Conservation (phyloP, 2,888 invertebrate species). For the Margaritifera margaritifera region DNA sequence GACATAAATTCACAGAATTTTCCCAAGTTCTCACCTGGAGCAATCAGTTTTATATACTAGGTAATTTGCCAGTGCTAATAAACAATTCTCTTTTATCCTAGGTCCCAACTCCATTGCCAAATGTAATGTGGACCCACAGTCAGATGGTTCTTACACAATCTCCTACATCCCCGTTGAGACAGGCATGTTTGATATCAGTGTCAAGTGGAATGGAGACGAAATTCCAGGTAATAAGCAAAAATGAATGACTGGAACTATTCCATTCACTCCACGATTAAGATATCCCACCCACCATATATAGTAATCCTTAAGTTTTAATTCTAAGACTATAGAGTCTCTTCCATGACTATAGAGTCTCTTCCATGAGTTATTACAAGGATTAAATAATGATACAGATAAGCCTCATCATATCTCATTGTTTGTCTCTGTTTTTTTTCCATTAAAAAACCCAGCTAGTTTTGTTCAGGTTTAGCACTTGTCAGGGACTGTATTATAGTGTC, state of each 20-base stretch:
- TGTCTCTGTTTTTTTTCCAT: no score
- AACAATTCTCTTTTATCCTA: conserved; percentile 50
- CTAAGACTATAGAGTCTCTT: no score
- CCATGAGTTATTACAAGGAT: conserved; percentile 1
- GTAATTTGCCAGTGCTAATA: background rate
- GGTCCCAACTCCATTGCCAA: conserved; percentile 79
- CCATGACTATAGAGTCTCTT: background rate
- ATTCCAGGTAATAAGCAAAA: conserved; percentile 71
- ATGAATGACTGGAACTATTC: background rate
- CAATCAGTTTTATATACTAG: background rate
- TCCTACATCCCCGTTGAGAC: conserved; percentile 92
- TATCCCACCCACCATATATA: background rate
- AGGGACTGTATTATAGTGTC: no score
- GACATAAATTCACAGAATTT: no score
- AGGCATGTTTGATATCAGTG: conserved; percentile 91
- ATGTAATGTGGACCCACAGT: conserved; percentile 74
- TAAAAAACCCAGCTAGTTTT: no score
- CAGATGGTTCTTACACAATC: conserved; percentile 85
- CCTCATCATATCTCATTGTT: no score
- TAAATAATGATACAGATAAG: no score
- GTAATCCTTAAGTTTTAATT: background rate
- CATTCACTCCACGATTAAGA: background rate
- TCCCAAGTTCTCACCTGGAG: no score
- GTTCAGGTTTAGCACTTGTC: no score
- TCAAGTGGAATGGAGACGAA: conserved; percentile 79